These are phyloP conservation scores for Pseudachorutes palmiensis DNA, from an alignment of 1,140 invertebrate species.

Conservation along the genomic window DNA sequence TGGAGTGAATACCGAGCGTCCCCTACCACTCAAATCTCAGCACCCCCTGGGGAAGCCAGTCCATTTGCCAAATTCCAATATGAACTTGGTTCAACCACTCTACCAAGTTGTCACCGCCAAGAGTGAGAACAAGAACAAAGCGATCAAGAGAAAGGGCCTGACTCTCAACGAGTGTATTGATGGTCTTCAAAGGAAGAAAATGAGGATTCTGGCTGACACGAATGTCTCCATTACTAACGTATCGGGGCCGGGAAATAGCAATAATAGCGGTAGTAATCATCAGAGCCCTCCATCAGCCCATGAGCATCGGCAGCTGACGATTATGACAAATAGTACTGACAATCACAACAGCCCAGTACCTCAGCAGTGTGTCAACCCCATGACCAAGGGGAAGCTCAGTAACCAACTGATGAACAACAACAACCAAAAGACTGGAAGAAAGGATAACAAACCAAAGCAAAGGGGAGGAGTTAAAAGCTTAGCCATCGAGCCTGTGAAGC, in stretches of 20 bases:
- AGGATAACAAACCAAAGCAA: conserved; percentile 10
- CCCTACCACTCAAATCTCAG: not conserved
- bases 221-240: conserved; percentile 13
- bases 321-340: not conserved
- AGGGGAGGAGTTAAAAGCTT: not conserved
- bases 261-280: too few relatives aligned
- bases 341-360: not conserved
- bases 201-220: conserved; percentile 25
- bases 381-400: not conserved
- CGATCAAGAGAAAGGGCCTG: conserved; percentile 26
- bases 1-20: not conserved
- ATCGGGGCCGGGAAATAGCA: not conserved
- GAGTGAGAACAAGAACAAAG: conserved; percentile 20
- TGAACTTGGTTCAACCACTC: conserved; percentile 22
- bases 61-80: not conserved
- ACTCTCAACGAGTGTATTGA: conserved; percentile 32
- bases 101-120: conserved; percentile 1
- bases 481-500: not conserved
- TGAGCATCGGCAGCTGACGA: not conserved
- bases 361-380: not conserved
- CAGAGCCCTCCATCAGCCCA: not conserved
- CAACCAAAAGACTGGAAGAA: not conserved
- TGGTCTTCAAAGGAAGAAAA: conserved; percentile 32
- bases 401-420: not conserved
- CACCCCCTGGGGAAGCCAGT: not conserved